A percentile compares a stretch with the other conserved stretches of the same genome.
These are phyloP conservation scores for Seira ritae DNA, from an alignment of 2,888 invertebrate species.

Conservation along the genomic window DNA sequence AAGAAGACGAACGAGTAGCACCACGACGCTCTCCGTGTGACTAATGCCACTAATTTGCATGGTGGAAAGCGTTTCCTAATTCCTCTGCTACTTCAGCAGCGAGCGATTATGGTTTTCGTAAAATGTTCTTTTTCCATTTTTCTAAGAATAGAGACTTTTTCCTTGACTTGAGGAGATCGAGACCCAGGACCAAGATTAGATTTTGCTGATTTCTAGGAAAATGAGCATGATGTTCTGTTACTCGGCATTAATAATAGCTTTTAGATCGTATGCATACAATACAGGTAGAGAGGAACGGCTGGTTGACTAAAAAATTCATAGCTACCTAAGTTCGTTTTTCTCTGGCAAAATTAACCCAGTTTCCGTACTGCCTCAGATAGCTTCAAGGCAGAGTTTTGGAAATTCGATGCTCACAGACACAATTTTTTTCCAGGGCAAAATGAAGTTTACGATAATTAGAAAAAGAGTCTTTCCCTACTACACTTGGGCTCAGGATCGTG, in stretches of 20 bases:
- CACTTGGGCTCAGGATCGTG: background rate
- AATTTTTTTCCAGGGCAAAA: background rate
- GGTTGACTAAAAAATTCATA: background rate
- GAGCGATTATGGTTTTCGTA: background rate
- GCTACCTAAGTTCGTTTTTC: background rate
- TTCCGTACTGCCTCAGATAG: background rate
- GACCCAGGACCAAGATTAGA: background rate
- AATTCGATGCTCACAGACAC: constrained; percentile 11
- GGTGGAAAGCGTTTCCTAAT: background rate
- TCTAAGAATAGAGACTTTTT: background rate
- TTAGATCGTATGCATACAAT: background rate
- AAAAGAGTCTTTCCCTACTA: background rate
- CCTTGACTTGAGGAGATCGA: background rate
- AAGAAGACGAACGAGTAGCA: no score
- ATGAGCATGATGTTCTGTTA: background rate
- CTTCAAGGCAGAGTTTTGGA: background rate
- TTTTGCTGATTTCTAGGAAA: background rate
- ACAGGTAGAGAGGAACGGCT: background rate
- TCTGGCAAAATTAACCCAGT: background rate
- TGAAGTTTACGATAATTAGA: background rate
- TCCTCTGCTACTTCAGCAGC: background rate
- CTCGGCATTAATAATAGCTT: background rate
- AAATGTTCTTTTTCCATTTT: background rate
- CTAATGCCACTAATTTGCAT: constrained; percentile 4
- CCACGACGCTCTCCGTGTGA: no score